Base-by-base conservation (phyloP, 2,113 vertebrate genomes). In the Sceloporus tristichus region DNA sequence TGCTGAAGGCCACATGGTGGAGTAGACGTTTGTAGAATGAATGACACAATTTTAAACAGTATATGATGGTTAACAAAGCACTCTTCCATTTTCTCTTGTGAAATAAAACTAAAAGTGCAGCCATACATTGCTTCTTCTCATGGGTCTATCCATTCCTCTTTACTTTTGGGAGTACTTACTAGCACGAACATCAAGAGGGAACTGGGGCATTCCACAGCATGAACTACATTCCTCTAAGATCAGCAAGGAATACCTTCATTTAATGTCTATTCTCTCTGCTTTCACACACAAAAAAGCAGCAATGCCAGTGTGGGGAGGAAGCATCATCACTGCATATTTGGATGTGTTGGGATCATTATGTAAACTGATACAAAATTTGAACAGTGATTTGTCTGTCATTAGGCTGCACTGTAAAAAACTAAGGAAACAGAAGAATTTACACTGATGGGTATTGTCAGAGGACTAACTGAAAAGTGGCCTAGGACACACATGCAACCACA, bases 31-130 rank as follows among this genome's bases (percentile, higher is more conserved):
- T 95, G 86, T 87, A 89, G 91, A 96, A 96, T 96, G 92, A 96
- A 84, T 80, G 92, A 90, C 89, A 94, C 29, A 80, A 91, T 93
- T 94, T 93, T 84, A 92, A 94, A 94, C 82, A 84, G 85, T 87
- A 92, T 85, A 85, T 87, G 92, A 94, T 19, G 56, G 90, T 86
- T 95, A 91, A 95, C 93, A 94, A 95, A 93, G 85, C 89, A 91
- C 91, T 94, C 95, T 92, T 95, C 95, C 92, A 94, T 95, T 96
- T 96, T 94, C 92, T 94, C 90, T 92, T 94, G 92, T 95, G 92
- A 70, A 96, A 95, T 94, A 94, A 94, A 92, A 96, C 94, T 90
- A 95, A 94, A 93, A 90, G 93, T 86, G 89, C 93, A 92, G 87
- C 85, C 85, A 89, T 92, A 42, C 42, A 48, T 71, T 85, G 91